Evolutionary conservation across 2,888 invertebrate genomes (phyloP).

Genomic region (Ectemnius cavifrons): DNA sequence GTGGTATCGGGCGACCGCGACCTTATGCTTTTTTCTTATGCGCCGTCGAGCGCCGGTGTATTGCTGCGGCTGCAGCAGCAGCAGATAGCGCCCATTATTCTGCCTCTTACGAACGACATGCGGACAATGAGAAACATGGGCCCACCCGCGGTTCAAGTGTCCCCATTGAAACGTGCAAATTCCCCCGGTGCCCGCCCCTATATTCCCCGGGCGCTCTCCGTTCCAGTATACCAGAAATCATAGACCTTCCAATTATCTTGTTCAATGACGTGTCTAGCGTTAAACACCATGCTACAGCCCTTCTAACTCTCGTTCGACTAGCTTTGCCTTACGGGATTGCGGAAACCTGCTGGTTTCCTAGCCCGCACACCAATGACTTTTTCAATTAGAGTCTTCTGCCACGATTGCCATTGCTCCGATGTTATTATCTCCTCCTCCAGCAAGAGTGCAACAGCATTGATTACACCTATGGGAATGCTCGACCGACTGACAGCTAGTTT

Average conservation of each 20-base stretch:
- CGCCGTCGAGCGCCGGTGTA: constrained; percentile 37
- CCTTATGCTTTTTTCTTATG: constrained; percentile 45
- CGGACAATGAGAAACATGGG: constrained; percentile 59
- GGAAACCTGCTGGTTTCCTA: background rate
- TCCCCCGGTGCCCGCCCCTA: constrained; percentile 36
- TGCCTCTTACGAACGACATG: constrained; percentile 62
- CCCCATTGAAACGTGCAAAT: constrained; percentile 56
- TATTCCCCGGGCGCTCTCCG: background rate
- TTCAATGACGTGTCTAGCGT: constrained; percentile 23
- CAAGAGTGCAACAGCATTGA: background rate
- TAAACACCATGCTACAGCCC: background rate
- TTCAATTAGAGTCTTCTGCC: background rate
- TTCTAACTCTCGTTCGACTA: background rate
- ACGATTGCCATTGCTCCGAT: constrained; percentile 1
- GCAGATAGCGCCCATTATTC: constrained; percentile 63
- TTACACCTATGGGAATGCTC: background rate
- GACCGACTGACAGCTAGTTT: background rate
- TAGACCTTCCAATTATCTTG: constrained; percentile 49
- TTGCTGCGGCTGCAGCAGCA: constrained; percentile 32
- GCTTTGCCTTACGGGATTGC: background rate
- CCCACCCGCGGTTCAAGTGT: constrained; percentile 59
- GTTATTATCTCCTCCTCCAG: no score
- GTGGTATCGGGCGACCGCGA: constrained; percentile 56
- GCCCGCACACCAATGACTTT: background rate
- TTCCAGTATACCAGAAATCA: constrained; percentile 34